Conservation (phyloP, 53 echinoderm and acorn worm species). For the Holothuria leucospilota region DNA sequence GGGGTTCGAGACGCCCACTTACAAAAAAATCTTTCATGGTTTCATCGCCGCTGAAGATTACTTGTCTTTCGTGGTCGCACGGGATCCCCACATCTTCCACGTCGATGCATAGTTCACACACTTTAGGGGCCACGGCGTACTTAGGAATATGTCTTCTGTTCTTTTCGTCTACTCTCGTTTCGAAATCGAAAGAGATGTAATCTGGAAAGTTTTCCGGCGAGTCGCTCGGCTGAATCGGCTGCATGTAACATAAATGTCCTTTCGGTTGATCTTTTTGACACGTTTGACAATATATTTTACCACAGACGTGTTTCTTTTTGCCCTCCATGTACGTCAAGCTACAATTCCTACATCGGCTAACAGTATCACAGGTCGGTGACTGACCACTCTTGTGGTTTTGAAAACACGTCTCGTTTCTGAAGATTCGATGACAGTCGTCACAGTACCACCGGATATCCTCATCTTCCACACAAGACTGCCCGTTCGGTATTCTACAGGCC, state of each 20-base stretch:
- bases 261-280: slow-evolving; percentile 27
- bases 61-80: background rate
- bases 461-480: background rate
- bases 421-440: background rate
- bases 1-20: background rate
- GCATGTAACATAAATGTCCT: slow-evolving; percentile 33
- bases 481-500: background rate
- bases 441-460: background rate
- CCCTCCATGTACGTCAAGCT: background rate
- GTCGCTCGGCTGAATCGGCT: background rate
- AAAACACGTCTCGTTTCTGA: slow-evolving; percentile 28
- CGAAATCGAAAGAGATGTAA: background rate
- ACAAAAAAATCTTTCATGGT: slow-evolving; percentile 2
- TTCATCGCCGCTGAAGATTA: background rate
- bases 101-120: too few relatives aligned
- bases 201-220: background rate
- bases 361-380: background rate
- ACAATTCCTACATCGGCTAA: background rate
- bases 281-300: background rate
- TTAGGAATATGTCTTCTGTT: background rate
- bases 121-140: slow-evolving; percentile 4
- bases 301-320: slow-evolving; percentile 17
- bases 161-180: background rate
- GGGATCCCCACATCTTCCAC: too few relatives aligned
- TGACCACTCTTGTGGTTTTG: background rate